Percentiles rank a stretch among this genome's conserved stretches.
These are phyloP conservation scores for Perodicticus potto DNA, from an alignment of 2,797 vertebrate species.

Conservation along the genomic window DNA sequence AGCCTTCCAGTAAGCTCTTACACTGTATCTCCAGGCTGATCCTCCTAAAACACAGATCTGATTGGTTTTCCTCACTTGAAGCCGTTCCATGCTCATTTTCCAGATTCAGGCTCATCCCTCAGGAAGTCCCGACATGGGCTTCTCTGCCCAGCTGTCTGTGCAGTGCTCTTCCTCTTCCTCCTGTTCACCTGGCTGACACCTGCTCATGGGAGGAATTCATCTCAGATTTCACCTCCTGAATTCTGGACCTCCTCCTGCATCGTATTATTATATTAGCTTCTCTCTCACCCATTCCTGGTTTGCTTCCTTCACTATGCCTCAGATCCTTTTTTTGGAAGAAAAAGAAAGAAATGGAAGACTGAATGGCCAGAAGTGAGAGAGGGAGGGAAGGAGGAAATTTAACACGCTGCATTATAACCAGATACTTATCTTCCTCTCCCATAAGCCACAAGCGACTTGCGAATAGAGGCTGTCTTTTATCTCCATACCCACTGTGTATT, in stretches of 20 bases:
- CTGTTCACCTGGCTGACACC: neutral
- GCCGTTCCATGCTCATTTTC: neutral
- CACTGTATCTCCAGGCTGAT: neutral
- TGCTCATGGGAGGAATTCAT: neutral
- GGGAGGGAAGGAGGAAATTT: neutral
- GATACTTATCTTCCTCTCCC: neutral
- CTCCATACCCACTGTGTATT: neutral
- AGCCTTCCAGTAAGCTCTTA: neutral
- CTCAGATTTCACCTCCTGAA: neutral
- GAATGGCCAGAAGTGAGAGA: neutral
- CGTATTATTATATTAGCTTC: neutral
- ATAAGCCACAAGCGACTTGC: neutral
- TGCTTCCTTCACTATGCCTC: neutral
- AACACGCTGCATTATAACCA: neutral
- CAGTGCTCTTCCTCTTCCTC: neutral
- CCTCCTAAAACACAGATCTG: neutral
- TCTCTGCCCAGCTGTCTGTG: neutral
- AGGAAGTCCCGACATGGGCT: neutral
- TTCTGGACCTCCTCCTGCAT: neutral
- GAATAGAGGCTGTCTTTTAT: neutral
- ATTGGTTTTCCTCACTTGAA: neutral
- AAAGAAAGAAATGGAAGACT: neutral
- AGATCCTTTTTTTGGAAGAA: constrained; percentile 34
- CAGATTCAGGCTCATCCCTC: neutral
- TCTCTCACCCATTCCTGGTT: neutral